Evolutionary conservation across 2,888 invertebrate species (phyloP), one percentile per base, ranked within the genome.

Genomic region (Artemia sp.): DNA sequence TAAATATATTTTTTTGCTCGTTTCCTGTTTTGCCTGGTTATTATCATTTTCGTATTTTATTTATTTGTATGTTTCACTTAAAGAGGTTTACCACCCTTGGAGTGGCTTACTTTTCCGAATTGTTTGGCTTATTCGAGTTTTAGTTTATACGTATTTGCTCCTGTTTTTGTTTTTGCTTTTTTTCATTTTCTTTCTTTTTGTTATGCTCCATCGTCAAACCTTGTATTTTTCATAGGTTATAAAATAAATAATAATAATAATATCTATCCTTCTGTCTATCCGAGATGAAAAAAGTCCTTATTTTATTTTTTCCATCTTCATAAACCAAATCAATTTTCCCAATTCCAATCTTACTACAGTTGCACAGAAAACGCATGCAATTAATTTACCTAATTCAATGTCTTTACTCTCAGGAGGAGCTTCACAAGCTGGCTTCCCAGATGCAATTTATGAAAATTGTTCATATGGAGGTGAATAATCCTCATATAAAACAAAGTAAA

Each of bases 371-470:
- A 24, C 14, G 10, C 70, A 70, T 69, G 68, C 1, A 51, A n/a
- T 12, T 38, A 12, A 51, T 69, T 38, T 52, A 19, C 38, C 67
- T 67, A 24, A 52, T 19, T 7, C 0, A 8, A 12, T 9, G 8
- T 66, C 12, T 38, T 69, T 72, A 50, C 73, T 77, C 77, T 8
- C 78, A 90, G 90, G 92, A 92, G 77, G 91, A 92, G 80, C 87
- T 92, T 52, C 92, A 92, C 76, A 92, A 91, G 77, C 80, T 92
- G 73, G 92, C 92, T 0, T 89, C 90, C 50, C 91, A 92, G 79
- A 91, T 92, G 74, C 92, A 92, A 78, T 90, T 90, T 79, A 90
- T 92, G 90, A 90, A 90, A 81, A 91, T 91, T 78, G 90, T 92
- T 24, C 89, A 91, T 76, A 92, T 92, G 92, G 90, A 91, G 79